A percentile compares a stretch with the other conserved stretches of the same genome.
These are phyloP conservation scores for Cardinalis cardinalis DNA, from an alignment of 2,113 vertebrate species.

Conservation along the genomic window DNA sequence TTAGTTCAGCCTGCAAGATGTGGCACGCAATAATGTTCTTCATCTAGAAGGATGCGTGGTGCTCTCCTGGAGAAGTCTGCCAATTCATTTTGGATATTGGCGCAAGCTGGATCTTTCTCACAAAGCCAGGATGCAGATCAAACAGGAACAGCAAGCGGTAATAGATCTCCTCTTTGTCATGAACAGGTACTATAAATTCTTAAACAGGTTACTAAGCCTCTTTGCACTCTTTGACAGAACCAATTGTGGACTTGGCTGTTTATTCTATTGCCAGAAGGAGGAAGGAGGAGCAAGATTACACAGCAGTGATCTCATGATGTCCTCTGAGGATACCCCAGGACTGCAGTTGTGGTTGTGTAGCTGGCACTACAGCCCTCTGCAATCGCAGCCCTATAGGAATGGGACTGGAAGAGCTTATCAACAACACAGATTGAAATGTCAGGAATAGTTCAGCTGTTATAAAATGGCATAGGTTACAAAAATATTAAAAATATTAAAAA, in stretches of 20 bases:
- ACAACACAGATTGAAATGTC: not conserved
- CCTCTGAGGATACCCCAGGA: not conserved
- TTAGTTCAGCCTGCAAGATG: not conserved
- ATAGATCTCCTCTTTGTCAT: not conserved
- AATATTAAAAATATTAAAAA: not conserved
- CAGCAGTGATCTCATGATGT: not conserved
- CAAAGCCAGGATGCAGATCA: not conserved
- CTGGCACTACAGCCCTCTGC: not conserved
- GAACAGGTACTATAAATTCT: not conserved
- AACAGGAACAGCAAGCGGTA: not conserved
- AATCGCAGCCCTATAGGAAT: not conserved
- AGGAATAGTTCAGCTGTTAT: not conserved
- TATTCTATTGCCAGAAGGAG: not conserved
- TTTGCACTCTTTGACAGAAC: not conserved
- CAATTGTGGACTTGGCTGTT: not conserved
- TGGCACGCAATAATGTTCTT: not conserved
- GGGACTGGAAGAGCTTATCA: not conserved
- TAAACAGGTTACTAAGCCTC: not conserved
- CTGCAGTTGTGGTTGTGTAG: not conserved
- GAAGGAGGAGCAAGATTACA: not conserved
- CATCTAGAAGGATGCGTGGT: not conserved
- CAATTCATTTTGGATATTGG: not conserved
- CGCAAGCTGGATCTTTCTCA: not conserved
- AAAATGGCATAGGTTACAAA: not conserved
- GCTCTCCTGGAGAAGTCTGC: not conserved